These are phyloP conservation scores for Protophormia terraenovae DNA, from an alignment of 2,888 invertebrate genomes.

Conservation along the genomic window DNA sequence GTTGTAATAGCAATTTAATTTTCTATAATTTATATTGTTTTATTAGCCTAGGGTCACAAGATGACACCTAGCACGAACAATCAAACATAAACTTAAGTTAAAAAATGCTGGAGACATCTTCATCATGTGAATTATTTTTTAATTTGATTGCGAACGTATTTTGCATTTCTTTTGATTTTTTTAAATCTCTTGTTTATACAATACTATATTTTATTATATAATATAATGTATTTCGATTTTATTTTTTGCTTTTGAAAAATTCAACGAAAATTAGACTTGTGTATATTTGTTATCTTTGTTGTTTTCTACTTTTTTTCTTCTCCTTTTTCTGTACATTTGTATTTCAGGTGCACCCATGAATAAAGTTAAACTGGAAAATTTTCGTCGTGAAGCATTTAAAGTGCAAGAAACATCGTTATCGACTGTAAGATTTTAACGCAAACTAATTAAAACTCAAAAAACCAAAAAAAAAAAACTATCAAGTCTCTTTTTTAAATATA, in stretches of 20 bases:
- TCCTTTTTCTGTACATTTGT: conserved; percentile 58
- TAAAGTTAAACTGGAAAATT: conserved; percentile 91
- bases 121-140: not conserved
- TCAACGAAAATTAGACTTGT: not conserved
- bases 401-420: conserved; percentile 90
- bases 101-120: too few relatives aligned
- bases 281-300: conserved; percentile 42
- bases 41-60: too few relatives aligned
- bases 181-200: not conserved
- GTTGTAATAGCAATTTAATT: too few relatives aligned
- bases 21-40: too few relatives aligned
- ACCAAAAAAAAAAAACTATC: conserved; percentile 39
- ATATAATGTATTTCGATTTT: conserved; percentile 14
- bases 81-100: too few relatives aligned
- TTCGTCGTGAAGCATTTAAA: conserved; percentile 87
- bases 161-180: not conserved
- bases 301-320: conserved; percentile 41
- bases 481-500: conserved; percentile 44
- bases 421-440: conserved; percentile 85
- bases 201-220: not conserved
- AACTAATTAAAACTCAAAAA: conserved; percentile 51
- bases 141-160: not conserved
- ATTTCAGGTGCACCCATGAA: conserved; percentile 90
- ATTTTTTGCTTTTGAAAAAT: conserved; percentile 6
- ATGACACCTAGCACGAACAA: too few relatives aligned